phyloP scores from a whole-genome alignment of 2,888 invertebrate genomes.

The Amitus sp. region DNA sequence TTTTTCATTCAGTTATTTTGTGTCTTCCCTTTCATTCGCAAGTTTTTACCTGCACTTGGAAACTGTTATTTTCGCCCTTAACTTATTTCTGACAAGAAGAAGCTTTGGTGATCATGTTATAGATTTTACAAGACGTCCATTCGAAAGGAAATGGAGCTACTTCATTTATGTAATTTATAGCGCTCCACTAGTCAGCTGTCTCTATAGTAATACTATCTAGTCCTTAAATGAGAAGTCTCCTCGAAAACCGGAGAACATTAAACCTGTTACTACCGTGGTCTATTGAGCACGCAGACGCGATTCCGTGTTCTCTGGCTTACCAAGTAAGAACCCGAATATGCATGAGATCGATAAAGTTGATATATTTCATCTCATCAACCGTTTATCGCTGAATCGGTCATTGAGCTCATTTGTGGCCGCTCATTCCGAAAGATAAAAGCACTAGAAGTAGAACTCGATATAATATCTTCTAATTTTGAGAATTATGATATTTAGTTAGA shows the following conservation, averaged over 20 bases:
- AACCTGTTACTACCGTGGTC: slow-evolving; percentile 51
- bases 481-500: too few species aligned
- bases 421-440: not conserved
- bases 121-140: slow-evolving; percentile 56
- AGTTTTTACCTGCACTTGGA: too few species aligned
- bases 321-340: slow-evolving; percentile 23
- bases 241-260: slow-evolving; percentile 52
- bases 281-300: slow-evolving; percentile 40
- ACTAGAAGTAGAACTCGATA: too few species aligned
- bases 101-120: slow-evolving; percentile 56
- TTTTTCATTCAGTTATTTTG: not conserved
- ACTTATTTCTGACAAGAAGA: slow-evolving; percentile 13
- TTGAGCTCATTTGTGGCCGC: not conserved
- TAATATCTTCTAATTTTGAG: too few species aligned
- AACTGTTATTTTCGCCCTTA: too few species aligned
- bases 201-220: slow-evolving; percentile 39
- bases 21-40: too few species aligned
- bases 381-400: not conserved
- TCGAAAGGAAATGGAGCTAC: slow-evolving; percentile 49
- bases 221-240: slow-evolving; percentile 45
- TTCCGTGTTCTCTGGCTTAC: slow-evolving; percentile 28
- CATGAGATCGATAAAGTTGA: slow-evolving; percentile 32
- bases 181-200: slow-evolving; percentile 49
- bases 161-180: slow-evolving; percentile 61
- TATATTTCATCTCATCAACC: slow-evolving; percentile 13